Evolutionary conservation across 2,888 invertebrate genomes (phyloP).

Genomic region (Andrena praecox): DNA sequence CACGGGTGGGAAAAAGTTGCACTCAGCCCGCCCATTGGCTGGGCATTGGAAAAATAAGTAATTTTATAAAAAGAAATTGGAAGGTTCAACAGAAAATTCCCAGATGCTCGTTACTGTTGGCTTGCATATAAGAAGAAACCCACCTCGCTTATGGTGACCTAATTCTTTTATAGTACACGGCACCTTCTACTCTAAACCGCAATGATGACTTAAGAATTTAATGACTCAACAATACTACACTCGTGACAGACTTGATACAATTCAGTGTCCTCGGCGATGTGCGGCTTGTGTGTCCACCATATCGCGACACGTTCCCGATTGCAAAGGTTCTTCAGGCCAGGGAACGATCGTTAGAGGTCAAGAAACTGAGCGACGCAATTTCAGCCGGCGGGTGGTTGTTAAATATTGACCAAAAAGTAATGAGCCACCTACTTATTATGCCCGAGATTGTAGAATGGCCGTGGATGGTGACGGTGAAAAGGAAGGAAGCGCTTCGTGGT

Average conservation of each 20-base stretch:
- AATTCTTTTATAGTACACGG: no score
- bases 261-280: not conserved
- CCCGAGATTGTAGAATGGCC: slow-evolving; percentile 58
- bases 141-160: no score
- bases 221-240: not conserved
- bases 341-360: slow-evolving; percentile 39
- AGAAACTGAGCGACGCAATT: slow-evolving; percentile 58
- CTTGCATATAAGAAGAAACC: no score
- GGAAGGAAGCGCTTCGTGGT: slow-evolving; percentile 56
- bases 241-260: not conserved
- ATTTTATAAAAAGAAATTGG: no score
- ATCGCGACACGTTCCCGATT: slow-evolving; percentile 2
- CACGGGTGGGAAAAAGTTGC: no score
- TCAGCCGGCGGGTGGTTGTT: slow-evolving; percentile 49
- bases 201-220: no score
- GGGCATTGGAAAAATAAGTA: no score
- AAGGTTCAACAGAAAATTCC: no score
- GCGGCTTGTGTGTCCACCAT: not conserved
- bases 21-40: no score
- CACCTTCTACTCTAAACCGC: no score
- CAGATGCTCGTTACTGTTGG: no score
- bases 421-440: slow-evolving; percentile 68
- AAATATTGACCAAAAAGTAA: slow-evolving; percentile 74
- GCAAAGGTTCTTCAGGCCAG: not conserved
- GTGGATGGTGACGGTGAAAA: slow-evolving; percentile 59